Conservation (phyloP, 2,888 invertebrate genomes). For the Dasysyrphus albostriatus region DNA sequence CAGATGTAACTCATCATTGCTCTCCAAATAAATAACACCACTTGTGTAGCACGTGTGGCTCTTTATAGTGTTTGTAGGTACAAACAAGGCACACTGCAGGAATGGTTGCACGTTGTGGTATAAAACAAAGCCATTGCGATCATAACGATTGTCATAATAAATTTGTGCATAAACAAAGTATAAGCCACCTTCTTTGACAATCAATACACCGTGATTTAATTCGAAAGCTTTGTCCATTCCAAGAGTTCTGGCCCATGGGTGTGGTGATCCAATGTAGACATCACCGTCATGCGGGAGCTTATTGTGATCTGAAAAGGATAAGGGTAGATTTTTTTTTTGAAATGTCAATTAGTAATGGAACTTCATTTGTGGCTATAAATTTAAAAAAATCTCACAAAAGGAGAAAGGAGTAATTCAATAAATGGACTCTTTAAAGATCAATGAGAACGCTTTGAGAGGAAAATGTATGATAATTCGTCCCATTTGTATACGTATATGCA, state of each 20-base stretch:
- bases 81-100: conserved; percentile 90
- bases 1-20: conserved; percentile 88
- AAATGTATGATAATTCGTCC: too few species aligned
- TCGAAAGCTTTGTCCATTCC: conserved; percentile 87
- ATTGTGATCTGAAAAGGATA: conserved; percentile 38
- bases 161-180: conserved; percentile 92
- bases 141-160: conserved; percentile 91
- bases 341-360: too few species aligned
- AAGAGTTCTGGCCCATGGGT: conserved; percentile 86
- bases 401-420: too few species aligned
- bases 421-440: too few species aligned
- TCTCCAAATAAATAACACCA: conserved; percentile 86
- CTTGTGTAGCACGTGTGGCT: conserved; percentile 91
- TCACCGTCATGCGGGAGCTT: conserved; percentile 79
- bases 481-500: too few species aligned
- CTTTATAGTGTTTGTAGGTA: conserved; percentile 86
- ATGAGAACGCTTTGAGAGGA: too few species aligned
- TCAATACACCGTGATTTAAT: conserved; percentile 87
- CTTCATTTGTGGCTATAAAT: too few species aligned
- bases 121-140: conserved; percentile 90
- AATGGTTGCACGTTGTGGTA: conserved; percentile 87
- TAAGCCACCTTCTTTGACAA: conserved; percentile 89
- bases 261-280: conserved; percentile 80
- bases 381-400: too few species aligned
- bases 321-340: too few species aligned